Conservation (phyloP, 2,888 invertebrate species). For the Neoascia interrupta region DNA sequence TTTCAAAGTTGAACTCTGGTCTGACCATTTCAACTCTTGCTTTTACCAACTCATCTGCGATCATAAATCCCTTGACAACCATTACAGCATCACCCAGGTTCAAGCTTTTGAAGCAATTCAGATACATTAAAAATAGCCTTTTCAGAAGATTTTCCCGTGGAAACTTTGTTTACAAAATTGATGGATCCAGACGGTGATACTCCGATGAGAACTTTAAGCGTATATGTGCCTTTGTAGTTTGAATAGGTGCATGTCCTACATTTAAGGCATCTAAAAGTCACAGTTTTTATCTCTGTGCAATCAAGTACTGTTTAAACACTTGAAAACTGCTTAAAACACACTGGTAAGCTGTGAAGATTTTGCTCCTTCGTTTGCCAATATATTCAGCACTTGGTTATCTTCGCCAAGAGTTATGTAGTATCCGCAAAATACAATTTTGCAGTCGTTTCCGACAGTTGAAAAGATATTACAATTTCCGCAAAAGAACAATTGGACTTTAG, state of each 20-base stretch:
- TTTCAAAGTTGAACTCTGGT: neutral
- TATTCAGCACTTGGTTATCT: neutral
- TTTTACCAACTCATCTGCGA: neutral
- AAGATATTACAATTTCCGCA: slow-evolving; percentile 2
- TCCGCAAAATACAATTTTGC: slow-evolving; percentile 4
- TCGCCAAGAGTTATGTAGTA: neutral
- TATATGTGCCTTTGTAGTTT: neutral
- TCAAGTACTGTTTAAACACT: neutral
- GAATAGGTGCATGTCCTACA: neutral
- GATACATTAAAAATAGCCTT: neutral
- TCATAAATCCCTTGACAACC: neutral
- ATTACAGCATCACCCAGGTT: neutral
- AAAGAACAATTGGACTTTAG: no score
- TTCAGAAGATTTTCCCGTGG: neutral
- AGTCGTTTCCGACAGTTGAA: neutral
- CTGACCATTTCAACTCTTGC: neutral
- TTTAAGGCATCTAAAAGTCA: neutral
- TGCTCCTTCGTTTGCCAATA: neutral
- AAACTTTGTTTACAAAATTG: neutral
- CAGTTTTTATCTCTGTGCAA: no score
- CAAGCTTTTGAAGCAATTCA: no score
- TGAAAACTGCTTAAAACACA: neutral
- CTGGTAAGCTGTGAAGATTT: neutral
- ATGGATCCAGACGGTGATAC: neutral
- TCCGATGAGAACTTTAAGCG: neutral